phyloP scores from a whole-genome alignment of 2,797 vertebrate species.

The Nannoperca obscura region DNA sequence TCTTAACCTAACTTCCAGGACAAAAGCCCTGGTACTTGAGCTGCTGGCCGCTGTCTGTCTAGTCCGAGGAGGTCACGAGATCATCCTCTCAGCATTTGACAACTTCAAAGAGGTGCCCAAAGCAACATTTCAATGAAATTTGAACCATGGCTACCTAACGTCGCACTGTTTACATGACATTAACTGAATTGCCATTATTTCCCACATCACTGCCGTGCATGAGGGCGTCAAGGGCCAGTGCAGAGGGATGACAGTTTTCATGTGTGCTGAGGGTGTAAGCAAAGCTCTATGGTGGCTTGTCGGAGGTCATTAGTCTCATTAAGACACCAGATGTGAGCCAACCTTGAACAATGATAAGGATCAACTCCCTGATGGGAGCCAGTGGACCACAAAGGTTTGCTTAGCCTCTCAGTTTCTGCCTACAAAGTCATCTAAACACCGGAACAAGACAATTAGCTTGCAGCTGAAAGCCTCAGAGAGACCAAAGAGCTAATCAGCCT shows the following conservation, averaged over 20 bases:
- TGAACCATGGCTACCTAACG: slow-evolving; percentile 2
- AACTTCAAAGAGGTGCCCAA: slow-evolving; percentile 96
- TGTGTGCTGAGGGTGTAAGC: slow-evolving; percentile 47
- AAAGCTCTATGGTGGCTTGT: slow-evolving; percentile 56
- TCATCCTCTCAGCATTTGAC: slow-evolving; percentile 97
- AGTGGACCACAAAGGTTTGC: slow-evolving; percentile 66
- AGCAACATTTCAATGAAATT: slow-evolving; percentile 30
- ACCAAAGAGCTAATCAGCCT: slow-evolving; percentile 59
- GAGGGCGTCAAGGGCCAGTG: slow-evolving; percentile 23
- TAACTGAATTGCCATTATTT: slow-evolving; percentile 29
- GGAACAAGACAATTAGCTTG: slow-evolving; percentile 71
- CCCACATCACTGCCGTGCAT: slow-evolving; percentile 35
- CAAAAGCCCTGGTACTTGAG: slow-evolving; percentile 96
- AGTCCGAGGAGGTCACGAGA: slow-evolving; percentile 96
- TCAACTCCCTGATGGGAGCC: slow-evolving; percentile 70
- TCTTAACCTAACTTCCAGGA: slow-evolving; percentile 79
- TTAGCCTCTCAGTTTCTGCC: slow-evolving; percentile 63
- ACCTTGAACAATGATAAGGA: slow-evolving; percentile 77
- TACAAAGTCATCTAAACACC: slow-evolving; percentile 68
- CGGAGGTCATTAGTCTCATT: slow-evolving; percentile 71
- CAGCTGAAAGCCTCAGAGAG: slow-evolving; percentile 53
- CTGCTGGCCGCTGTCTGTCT: slow-evolving; percentile 96
- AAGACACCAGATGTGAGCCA: slow-evolving; percentile 76
- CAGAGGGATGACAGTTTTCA: slow-evolving; percentile 53
- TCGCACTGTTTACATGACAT: background rate